A percentile compares a stretch with the other conserved stretches of the same genome.
phyloP scores from a whole-genome alignment of 2,797 vertebrate species.

The Catostomus latipinnis region DNA sequence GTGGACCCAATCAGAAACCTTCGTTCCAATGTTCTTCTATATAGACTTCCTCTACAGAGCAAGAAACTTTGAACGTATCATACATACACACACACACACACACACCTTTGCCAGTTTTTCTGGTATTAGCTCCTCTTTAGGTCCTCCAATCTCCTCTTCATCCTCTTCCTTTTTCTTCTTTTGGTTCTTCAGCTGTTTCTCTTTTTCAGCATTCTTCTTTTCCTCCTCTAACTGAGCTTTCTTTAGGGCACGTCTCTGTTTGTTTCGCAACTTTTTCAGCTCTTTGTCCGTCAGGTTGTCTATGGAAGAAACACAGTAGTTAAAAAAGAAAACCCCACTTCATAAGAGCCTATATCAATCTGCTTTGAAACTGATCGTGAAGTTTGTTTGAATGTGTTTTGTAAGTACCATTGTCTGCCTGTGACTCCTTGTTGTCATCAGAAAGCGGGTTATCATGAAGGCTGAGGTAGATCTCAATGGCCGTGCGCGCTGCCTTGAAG shows the following conservation, averaged over 20 bases:
- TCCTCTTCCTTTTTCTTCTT: conserved; percentile 99
- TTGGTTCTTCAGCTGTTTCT: conserved; percentile 98
- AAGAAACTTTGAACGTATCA: not conserved
- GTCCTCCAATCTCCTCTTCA: conserved; percentile 96
- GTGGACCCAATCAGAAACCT: not conserved
- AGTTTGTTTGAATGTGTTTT: not conserved
- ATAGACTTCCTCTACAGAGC: not conserved
- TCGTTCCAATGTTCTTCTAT: not conserved
- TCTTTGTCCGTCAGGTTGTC: conserved; percentile 96
- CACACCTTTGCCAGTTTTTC: conserved; percentile 94
- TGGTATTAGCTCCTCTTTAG: conserved; percentile 96
- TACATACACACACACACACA: conserved; percentile 55
- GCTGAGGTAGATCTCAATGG: conserved; percentile 97
- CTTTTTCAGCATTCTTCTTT: conserved; percentile 97
- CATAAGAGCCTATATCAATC: not conserved
- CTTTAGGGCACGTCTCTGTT: conserved; percentile 96
- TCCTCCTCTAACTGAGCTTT: conserved; percentile 98
- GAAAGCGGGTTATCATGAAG: conserved; percentile 97
- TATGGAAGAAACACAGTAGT: not conserved
- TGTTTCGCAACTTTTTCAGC: conserved; percentile 96
- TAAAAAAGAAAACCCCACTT: not conserved
- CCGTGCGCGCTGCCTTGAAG: conserved; percentile 93
- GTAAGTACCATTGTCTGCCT: conserved; percentile 90
- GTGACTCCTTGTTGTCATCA: conserved; percentile 94
- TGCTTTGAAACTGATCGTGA: not conserved